Base-by-base conservation (phyloP, 1,140 invertebrate species). In the Leptinotarsa defecta region DNA sequence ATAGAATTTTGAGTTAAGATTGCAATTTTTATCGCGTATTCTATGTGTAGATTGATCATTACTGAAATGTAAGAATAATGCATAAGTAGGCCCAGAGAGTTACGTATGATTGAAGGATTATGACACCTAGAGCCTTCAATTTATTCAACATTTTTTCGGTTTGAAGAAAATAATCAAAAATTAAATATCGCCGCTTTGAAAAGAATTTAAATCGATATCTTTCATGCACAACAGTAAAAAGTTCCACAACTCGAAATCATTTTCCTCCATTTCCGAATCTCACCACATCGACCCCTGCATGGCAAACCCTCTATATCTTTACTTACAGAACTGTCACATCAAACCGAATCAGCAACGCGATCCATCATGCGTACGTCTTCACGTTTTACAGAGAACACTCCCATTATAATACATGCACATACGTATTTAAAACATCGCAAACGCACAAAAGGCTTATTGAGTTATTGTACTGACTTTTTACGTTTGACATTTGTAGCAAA, bases 311-410 rank as follows among this genome's bases (percentile, higher is more conserved):
- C 52, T 57, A 57, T 65, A 65, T 65, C 64, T 34, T 48, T 70
- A 49, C 68, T 70, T 49, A 70, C 68, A 48, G 34, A 70, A 48
- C 34, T 70, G 68, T 70, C 68, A 70, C 22, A 70, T 52, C 13
- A 48, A 70, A 70, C n/a, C 68, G 68, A 48, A 70, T 70, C 68
- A 48, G 43, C 43, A 72, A 27, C 61, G 22, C 24, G 65, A 80
- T 80, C 77, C 79, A 80, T 80, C 79, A 80, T 77, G 71, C 68
- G 27, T 62, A 68, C 74, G 79, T 80, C 79, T 72, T 81, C 79
- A 77, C 76, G 68, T 76, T 80, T 57, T 57, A 73, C 69, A 34
- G 72, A 74, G 73, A 48, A 67, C 67, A 74, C 48, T 71, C 71
- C 61, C 74, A 67, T 34, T 80, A 65, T 69, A 17, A 48, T 69